Base-by-base conservation (phyloP, 2,113 vertebrate species). In the Siniperca knerii region DNA sequence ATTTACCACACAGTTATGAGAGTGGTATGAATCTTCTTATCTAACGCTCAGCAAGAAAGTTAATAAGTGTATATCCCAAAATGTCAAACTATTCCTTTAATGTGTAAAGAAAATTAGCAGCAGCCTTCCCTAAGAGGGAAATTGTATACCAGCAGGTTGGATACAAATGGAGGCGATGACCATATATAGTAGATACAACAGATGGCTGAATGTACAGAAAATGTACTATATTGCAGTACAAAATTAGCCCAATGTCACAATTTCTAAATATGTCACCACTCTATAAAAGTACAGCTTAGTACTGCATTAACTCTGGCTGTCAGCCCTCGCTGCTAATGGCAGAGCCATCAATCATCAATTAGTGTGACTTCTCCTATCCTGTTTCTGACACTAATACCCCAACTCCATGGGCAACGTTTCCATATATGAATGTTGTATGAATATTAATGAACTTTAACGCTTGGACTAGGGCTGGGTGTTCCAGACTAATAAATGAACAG, bases 401-500 rank as follows among this genome's bases (percentile, higher is more conserved):
- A 69, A 77, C 76, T 92, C 89, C 82, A 87, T 72, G 86, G 87
- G 85, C 82, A 84, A 76, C 50, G 76, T 86, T 88, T 90, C 93
- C 85, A 89, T 84, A 83, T 89, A 89, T 89, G 91, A 92, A 90
- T 86, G 82, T 78, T 85, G 72, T 57, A 89, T 92, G 91, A 94
- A 94, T 94, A 92, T 89, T 93, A 92, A 94, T 94, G 85, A 89
- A 84, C 82, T 82, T 77, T 84, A 88, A 89, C 21, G 83, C 83
- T 75, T 61, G 83, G 85, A 90, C 86, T 60, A 79, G 87, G 90
- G 82, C 88, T 87, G 84, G 86, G 81, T 90, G 85, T 91, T 93
- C 88, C 89, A 92, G 90, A 85, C 87, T 93, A 92, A 93, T 93
- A 91, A 93, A 92, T 87, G 90, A 94, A 86, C 92, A 92, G 90